Percentiles rank a stretch among this genome's conserved stretches.
phyloP scores from a whole-genome alignment of 2,797 vertebrate species.

The Alfaro cultratus region DNA sequence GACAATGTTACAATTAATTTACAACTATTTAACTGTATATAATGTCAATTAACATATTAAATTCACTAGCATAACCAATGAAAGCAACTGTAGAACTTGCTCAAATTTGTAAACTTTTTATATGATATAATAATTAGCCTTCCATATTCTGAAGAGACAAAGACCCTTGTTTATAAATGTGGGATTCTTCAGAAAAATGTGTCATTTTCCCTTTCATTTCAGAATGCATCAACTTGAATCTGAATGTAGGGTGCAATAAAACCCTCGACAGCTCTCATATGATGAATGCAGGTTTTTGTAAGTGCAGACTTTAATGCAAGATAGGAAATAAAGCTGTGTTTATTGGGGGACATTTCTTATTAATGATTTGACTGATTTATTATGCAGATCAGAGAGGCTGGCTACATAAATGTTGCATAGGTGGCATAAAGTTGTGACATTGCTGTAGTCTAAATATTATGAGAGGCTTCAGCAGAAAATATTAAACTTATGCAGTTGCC shows the following conservation, averaged over 20 bases:
- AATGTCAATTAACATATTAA: too few species aligned
- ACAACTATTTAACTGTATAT: not conserved
- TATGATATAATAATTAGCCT: constrained; percentile 2
- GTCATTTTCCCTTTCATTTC: not conserved
- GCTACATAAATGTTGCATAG: not conserved
- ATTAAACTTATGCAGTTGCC: not conserved
- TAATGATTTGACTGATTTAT: not conserved
- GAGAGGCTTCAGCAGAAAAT: not conserved
- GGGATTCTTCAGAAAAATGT: not conserved
- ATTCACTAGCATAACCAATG: not conserved
- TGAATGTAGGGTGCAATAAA: not conserved
- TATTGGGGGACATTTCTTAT: not conserved
- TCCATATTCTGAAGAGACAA: not conserved
- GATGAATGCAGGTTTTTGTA: not conserved
- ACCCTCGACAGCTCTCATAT: not conserved
- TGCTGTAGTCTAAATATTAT: not conserved
- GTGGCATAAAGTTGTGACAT: not conserved
- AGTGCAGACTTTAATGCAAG: not conserved
- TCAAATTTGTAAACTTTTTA: not conserved
- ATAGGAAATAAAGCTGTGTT: not conserved
- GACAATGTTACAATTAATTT: not conserved
- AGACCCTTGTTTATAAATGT: not conserved
- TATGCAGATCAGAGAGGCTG: constrained; percentile 1
- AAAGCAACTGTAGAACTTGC: not conserved
- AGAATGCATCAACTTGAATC: not conserved